Evolutionary conservation across 2,113 vertebrate genomes (phyloP), one percentile per base, ranked within the genome.

Genomic region (Microtus oregoni): DNA sequence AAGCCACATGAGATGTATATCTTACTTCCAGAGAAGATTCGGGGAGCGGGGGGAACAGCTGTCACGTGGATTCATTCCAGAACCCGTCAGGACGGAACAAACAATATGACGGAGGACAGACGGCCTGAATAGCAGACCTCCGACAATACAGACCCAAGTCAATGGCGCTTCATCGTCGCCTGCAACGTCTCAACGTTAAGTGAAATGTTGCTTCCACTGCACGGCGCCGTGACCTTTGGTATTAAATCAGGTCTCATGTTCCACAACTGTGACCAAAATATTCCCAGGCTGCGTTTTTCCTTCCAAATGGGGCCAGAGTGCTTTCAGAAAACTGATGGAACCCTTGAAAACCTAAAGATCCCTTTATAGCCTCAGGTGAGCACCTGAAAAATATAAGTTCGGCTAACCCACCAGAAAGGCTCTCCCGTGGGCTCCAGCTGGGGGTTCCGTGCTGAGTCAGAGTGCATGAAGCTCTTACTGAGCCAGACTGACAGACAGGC

Each of bases 301-400:
- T 92, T 85, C 78, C 63, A 78, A 92, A 96, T 72, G 82, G 93
- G 93, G 82, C 82, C 88, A 95, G 93, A 94, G 61, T 63, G 65
- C 85, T 97, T 98, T 83, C 75, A 87, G 90, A 83, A 97, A 96
- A 94, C 86, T 91, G 95, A 95, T 67, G 7, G 88, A 96, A 94
- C 92, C 92, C 88, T 97, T 96, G 95, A 70, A 97, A 97, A 96
- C 79, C 87, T 94, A 97, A 96, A 95, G 93, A 96, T 94, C 61
- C 83, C 47, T 96, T 89, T 68, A 77, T 76, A 93, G 90, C 96
- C 94, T 93, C 81, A 7, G 92, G 93, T 91, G 94, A 90, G 86
- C 81, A 86, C 88, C 87, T 61, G 52, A 13, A 52, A 55, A 55
- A 55, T 4, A 15, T 55, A 55, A 55, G n/a, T 97, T 97, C 89